phyloP scores from a whole-genome alignment of 2,113 vertebrate species.

The Turdus rufiventris region DNA sequence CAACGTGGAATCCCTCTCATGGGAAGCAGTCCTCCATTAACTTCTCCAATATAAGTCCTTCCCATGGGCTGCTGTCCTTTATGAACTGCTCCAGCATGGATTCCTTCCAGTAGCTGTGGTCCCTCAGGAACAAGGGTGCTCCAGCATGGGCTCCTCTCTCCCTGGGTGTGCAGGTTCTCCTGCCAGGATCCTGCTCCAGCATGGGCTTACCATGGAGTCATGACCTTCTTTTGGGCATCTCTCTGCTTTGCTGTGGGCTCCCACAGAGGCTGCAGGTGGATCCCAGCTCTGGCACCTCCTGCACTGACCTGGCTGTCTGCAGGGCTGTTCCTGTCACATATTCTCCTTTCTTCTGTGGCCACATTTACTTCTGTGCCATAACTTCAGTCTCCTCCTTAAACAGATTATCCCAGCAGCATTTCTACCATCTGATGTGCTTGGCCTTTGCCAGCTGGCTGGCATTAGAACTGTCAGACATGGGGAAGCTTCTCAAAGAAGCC shows the following conservation, averaged over 20 bases:
- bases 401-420: not conserved
- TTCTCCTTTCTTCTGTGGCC: not conserved
- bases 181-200: not conserved
- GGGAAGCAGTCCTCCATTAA: not conserved
- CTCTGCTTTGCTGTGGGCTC: rapidly evolving
- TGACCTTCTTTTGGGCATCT: not conserved
- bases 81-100: not conserved
- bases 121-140: not conserved
- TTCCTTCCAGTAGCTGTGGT: rapidly evolving
- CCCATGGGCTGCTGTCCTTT: not conserved
- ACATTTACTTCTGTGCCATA: not conserved
- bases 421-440: not conserved
- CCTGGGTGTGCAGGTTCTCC: not conserved
- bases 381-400: not conserved
- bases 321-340: not conserved
- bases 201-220: not conserved
- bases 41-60: rapidly evolving
- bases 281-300: not conserved
- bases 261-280: not conserved
- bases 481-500: not conserved
- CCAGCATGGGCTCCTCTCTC: not conserved
- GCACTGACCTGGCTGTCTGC: not conserved
- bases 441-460: not conserved
- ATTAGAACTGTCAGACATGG: not conserved
- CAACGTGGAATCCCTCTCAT: rapidly evolving